Conservation (phyloP, 1,140 invertebrate species). For the Drosophila sechellia region DNA sequence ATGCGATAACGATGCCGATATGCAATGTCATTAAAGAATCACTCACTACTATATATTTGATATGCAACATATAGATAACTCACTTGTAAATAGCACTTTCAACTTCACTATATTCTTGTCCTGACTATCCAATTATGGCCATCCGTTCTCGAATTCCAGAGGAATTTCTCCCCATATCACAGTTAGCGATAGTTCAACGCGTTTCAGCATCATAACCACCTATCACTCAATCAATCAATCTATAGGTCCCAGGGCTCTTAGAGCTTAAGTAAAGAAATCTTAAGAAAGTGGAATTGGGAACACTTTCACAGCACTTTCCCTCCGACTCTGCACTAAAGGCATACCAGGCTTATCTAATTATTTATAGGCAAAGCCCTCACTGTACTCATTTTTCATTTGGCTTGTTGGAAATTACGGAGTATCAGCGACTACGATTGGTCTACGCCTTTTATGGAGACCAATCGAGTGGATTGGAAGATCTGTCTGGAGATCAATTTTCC, state of each 20-base stretch:
- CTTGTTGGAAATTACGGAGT: not conserved
- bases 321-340: not conserved
- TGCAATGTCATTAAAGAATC: not conserved
- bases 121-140: too few species aligned
- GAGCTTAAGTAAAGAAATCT: constrained; percentile 4
- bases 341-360: constrained; percentile 7
- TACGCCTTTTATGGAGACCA: not conserved
- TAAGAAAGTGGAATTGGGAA: constrained; percentile 5
- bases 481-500: not conserved
- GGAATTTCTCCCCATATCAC: too few species aligned
- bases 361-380: constrained; percentile 2
- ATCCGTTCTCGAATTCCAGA: not conserved
- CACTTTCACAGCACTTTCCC: constrained; percentile 5
- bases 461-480: not conserved
- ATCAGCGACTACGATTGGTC: not conserved
- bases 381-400: not conserved
- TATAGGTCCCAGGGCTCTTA: not conserved
- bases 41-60: too few species aligned
- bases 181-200: too few species aligned
- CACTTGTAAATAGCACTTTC: not conserved
- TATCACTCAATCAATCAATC: not conserved
- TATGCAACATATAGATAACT: too few species aligned
- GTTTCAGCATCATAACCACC: not conserved
- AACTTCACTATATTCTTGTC: too few species aligned
- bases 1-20: not conserved